phyloP scores from a whole-genome alignment of 2,113 vertebrate genomes.

The Peromyscus leucopus region DNA sequence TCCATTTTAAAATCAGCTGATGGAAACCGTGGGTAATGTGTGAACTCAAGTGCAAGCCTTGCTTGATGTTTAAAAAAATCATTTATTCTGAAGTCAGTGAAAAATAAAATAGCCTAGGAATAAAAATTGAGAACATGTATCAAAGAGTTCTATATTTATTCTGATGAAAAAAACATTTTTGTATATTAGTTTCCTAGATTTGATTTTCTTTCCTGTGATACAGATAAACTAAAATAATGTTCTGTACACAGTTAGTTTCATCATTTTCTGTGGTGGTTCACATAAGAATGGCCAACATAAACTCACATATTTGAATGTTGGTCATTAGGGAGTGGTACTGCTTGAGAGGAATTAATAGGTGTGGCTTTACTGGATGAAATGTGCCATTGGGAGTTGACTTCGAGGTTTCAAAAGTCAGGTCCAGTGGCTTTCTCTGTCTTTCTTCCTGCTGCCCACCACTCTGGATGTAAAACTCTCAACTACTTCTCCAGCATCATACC shows the following conservation, averaged over 20 bases:
- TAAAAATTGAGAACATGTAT: conserved; percentile 46
- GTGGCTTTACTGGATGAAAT: neutral
- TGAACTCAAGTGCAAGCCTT: neutral
- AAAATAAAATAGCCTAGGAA: conserved; percentile 21
- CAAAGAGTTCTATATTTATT: conserved; percentile 42
- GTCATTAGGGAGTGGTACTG: neutral
- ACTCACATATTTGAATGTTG: neutral
- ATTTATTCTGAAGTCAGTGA: conserved; percentile 36
- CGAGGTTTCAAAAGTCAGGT: neutral
- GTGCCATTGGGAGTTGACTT: neutral
- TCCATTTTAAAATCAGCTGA: neutral
- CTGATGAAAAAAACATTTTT: neutral
- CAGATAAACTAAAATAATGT: neutral
- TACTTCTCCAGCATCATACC: neutral
- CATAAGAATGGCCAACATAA: neutral
- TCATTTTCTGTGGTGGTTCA: neutral
- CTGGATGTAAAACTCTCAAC: neutral
- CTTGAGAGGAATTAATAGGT: neutral
- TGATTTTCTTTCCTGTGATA: neutral
- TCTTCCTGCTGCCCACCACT: neutral
- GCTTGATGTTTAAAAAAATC: conserved; percentile 30
- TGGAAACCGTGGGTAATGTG: neutral
- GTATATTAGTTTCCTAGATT: neutral
- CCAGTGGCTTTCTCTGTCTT: neutral
- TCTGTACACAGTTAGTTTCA: neutral